These are phyloP conservation scores for Acholoe squamosa DNA, from an alignment of 2,888 invertebrate genomes.

Conservation along the genomic window DNA sequence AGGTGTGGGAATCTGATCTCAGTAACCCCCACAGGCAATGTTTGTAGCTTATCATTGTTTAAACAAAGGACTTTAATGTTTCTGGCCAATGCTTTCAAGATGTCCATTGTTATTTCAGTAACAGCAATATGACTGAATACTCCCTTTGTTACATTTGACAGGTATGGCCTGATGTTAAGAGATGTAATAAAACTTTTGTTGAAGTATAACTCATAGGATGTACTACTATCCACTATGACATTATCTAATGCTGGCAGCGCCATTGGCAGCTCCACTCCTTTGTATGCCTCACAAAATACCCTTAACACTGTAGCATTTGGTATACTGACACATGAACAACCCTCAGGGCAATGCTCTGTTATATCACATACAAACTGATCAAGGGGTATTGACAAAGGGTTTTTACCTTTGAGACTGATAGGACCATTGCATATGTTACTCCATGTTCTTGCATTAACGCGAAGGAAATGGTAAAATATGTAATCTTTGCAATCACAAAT, in stretches of 20 bases:
- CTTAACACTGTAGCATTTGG: neutral
- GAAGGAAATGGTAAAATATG: neutral
- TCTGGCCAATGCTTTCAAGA: neutral
- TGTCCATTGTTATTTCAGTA: neutral
- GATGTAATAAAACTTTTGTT: neutral
- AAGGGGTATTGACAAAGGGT: neutral
- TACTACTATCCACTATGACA: too few relatives aligned
- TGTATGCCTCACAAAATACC: neutral
- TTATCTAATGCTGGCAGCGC: neutral
- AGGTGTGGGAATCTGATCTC: neutral
- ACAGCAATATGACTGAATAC: neutral
- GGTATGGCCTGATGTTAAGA: neutral
- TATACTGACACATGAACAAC: neutral
- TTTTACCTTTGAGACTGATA: neutral
- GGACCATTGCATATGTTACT: neutral
- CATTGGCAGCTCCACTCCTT: neutral
- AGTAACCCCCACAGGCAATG: neutral
- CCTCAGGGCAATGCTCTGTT: neutral
- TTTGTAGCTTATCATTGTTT: neutral
- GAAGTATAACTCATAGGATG: neutral
- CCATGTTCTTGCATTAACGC: neutral
- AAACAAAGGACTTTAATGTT: neutral
- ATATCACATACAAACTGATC: neutral
- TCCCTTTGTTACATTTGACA: neutral
- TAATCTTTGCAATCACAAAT: constrained; percentile 20